Evolutionary conservation across 2,113 vertebrate genomes (phyloP).

Genomic region (Aythya baeri): DNA sequence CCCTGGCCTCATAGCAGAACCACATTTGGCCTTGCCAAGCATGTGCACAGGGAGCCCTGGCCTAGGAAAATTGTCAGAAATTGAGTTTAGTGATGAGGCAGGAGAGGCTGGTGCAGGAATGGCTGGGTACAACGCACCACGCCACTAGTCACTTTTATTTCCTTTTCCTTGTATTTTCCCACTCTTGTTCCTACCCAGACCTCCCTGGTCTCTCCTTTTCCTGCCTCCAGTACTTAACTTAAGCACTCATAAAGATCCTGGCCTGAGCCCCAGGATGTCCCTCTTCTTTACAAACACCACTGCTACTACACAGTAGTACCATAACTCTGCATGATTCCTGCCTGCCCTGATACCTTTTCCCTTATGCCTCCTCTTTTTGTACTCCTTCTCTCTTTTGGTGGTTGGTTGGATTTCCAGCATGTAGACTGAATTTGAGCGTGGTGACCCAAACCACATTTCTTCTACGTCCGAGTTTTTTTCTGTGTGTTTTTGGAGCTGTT

Average conservation of each 20-base stretch:
- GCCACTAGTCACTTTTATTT: accelerated
- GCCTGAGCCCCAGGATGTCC: accelerated
- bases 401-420: not conserved
- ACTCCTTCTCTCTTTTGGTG: not conserved
- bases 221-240: not conserved
- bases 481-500: not conserved
- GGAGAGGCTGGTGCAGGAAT: too few relatives aligned
- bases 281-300: not conserved
- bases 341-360: not conserved
- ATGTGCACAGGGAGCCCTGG: accelerated
- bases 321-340: not conserved
- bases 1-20: accelerated
- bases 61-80: not conserved
- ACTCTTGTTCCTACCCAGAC: not conserved
- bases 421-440: too few relatives aligned
- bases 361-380: not conserved
- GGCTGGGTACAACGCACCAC: accelerated
- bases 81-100: not conserved
- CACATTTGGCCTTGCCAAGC: not conserved
- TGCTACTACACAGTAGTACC: accelerated
- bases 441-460: not conserved
- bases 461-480: not conserved
- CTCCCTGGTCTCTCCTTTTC: not conserved
- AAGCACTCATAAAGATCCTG: not conserved
- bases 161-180: not conserved